Base-by-base conservation (phyloP, 2,888 invertebrate genomes). In the Cantharis lateralis region DNA sequence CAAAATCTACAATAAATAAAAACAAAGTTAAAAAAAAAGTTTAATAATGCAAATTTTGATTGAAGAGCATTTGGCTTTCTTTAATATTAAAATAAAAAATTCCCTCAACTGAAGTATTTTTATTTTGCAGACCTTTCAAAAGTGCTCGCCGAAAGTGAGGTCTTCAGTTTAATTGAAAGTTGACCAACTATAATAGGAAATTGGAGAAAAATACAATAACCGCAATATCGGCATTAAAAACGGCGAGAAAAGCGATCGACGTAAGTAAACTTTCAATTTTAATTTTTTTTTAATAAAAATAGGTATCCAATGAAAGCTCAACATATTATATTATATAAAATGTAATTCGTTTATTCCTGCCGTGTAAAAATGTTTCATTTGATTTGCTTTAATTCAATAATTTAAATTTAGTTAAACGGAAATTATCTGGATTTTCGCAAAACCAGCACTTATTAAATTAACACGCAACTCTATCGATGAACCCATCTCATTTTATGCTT, bases 401-500 rank as follows among this genome's bases (percentile, higher is more conserved):
- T 72, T 61, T 18, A 61, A 76, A 71, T 20, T 63, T 62, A 48
- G 63, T 76, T 48, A 68, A 70, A 72, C 62, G 48, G 20, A 63
- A 69, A 71, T 63, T 71, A 64, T 64, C 71, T 16, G 15, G 48
- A 77, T 48, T 72, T 72, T 16, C 68, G 15, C 15, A 68, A 66
- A 68, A 20, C 15, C 26, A 15, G 20, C 48, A 72, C 64, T 66
- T 66, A 66, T 66, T 66, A 20, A 66, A 66, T 66, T 66, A 48
- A 5, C 13, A 5, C 13, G 13, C 1, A 48, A 48, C n/a, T 48
- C n/a, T 48, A 48, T 48, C 48, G 48, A n/a, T n/a, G 7, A 48
- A 48, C 0, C 48, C 48, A 48, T 48, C 48, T 48, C 48, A n/a
- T 48, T 48, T 48, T 48, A n/a, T 48, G 13, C 2, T n/a, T n/a